These are phyloP conservation scores for Zaprionus lachaisei DNA, from an alignment of 1,140 invertebrate species.

Conservation along the genomic window DNA sequence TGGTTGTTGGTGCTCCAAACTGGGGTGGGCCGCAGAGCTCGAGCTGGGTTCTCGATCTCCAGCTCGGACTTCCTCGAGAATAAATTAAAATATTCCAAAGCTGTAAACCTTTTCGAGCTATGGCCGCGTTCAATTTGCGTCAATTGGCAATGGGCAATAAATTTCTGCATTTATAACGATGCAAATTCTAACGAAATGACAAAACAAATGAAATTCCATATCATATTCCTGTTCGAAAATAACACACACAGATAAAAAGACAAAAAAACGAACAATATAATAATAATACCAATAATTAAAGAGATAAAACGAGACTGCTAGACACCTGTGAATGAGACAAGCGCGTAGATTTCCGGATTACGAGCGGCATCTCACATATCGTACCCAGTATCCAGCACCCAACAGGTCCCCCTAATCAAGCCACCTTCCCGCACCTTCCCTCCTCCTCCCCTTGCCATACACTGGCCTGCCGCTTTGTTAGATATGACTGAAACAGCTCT, in stretches of 20 bases:
- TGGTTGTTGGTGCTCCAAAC: neutral
- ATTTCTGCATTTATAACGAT: conserved; percentile 61
- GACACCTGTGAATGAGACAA: conserved; percentile 67
- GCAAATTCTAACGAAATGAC: conserved; percentile 64
- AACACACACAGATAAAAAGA: neutral
- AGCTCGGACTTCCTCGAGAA: conserved; percentile 46
- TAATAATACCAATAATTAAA: conserved; percentile 2
- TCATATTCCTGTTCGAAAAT: conserved; percentile 63
- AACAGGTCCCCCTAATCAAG: conserved; percentile 1
- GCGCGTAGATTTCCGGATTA: conserved; percentile 72
- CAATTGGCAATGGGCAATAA: conserved; percentile 51
- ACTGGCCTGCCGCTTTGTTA: neutral
- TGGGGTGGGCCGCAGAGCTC: conserved; percentile 20
- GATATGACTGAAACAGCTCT: conserved; percentile 64
- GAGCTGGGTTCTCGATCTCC: neutral
- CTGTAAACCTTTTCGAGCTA: conserved; percentile 24
- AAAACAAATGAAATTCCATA: conserved; percentile 59
- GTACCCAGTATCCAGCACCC: neutral
- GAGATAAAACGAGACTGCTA: conserved; percentile 46
- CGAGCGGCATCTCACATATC: conserved; percentile 10
- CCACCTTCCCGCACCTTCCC: neutral
- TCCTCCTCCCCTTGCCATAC: neutral
- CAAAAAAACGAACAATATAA: neutral
- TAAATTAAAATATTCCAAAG: conserved; percentile 59
- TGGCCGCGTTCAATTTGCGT: conserved; percentile 59